phyloP scores from a whole-genome alignment of 1,140 invertebrate species.

The Lucilia cuprina region DNA sequence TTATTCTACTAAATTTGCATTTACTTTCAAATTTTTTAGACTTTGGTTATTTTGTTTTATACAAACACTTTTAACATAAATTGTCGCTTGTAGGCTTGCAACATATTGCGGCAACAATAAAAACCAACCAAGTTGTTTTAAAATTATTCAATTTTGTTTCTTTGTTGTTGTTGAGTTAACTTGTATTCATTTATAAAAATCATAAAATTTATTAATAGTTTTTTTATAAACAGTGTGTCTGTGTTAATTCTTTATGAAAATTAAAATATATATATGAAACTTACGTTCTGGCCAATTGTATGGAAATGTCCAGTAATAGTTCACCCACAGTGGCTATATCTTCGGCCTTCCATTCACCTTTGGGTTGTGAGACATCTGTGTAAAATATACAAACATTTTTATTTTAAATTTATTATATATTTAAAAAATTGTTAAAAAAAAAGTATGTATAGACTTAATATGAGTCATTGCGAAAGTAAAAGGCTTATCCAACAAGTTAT shows the following conservation, averaged over 20 bases:
- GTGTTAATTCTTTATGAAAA: background rate
- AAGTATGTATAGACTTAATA: too few species aligned
- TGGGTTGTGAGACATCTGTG: constrained; percentile 77
- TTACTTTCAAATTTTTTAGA: background rate
- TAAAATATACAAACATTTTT: background rate
- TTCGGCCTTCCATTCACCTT: constrained; percentile 78
- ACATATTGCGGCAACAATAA: background rate
- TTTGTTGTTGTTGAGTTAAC: background rate
- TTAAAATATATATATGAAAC: constrained; percentile 61
- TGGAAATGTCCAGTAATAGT: constrained; percentile 83
- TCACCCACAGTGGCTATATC: constrained; percentile 85
- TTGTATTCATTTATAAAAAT: background rate
- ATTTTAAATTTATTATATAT: too few species aligned
- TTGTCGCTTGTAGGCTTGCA: constrained; percentile 5
- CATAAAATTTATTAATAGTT: background rate
- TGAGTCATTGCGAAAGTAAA: too few species aligned
- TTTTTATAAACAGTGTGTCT: background rate
- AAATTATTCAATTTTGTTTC: background rate
- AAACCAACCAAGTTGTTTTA: background rate
- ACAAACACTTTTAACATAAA: background rate
- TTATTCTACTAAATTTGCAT: background rate
- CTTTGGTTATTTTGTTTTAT: too few species aligned
- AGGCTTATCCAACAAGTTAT: too few species aligned
- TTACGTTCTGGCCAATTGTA: constrained; percentile 85
- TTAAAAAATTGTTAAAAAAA: too few species aligned